Percentiles rank a stretch among this genome's conserved stretches.
These are phyloP conservation scores for Tetramorium parvispinum DNA, from an alignment of 1,140 invertebrate genomes.

Conservation along the genomic window DNA sequence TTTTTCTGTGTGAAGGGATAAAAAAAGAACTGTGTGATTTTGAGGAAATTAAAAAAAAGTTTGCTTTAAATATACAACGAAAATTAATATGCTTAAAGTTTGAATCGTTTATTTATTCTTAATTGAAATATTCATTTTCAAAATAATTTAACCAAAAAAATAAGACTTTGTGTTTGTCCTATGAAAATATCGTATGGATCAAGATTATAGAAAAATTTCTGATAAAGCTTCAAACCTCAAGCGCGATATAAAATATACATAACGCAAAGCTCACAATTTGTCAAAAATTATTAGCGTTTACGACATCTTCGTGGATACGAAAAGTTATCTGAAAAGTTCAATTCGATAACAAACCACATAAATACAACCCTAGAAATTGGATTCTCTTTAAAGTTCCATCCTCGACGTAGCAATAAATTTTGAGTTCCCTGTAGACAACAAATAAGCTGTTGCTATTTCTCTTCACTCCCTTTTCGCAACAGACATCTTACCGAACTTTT, in stretches of 20 bases:
- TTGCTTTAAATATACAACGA: not conserved
- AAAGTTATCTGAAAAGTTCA: not conserved
- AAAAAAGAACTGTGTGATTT: not conserved
- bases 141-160: not conserved
- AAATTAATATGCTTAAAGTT: not conserved
- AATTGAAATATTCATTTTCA: not conserved
- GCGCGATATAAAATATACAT: not conserved
- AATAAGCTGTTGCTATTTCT: conserved; percentile 14
- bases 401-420: conserved; percentile 5
- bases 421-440: not conserved
- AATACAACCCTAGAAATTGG: conserved; percentile 1
- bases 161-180: not conserved
- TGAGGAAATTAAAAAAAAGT: not conserved
- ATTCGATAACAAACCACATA: not conserved
- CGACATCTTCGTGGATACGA: not conserved
- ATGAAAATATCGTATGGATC: not conserved
- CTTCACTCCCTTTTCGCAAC: not conserved
- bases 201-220: not conserved
- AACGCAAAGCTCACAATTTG: not conserved
- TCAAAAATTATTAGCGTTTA: not conserved
- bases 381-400: conserved; percentile 15
- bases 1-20: conserved; percentile 22
- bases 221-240: not conserved
- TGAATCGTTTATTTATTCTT: not conserved
- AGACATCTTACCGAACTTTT: conserved; percentile 4